Evolutionary conservation across 2,113 vertebrate species (phyloP), one percentile per base, ranked within the genome.

Genomic region (Paradisaea rubra): DNA sequence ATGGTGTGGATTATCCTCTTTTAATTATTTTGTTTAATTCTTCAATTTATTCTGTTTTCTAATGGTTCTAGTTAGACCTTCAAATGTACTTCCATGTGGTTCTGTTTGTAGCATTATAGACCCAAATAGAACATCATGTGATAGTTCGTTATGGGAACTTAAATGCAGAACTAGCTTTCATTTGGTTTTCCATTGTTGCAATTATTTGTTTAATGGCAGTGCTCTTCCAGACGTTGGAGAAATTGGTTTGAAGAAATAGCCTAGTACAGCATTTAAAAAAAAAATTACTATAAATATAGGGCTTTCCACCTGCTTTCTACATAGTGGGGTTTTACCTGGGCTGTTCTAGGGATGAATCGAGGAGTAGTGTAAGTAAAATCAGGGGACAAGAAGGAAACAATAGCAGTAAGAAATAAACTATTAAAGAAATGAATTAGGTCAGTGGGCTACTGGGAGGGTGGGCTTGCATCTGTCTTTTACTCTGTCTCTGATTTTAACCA

Each of bases 201-300:
- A 4, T 84, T 91, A 49, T 42, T 84, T 54, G 15, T 81, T 56
- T 73, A 70, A 39, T 81, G 50, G 33, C 68, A 66, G 28, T 57
- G 8, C 16, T 70, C 6, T n/a, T 78, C 60, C 28, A 24, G 6
- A 8, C 0, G 0, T 8, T 87, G 39, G 63, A 76, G 15, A 83
- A 81, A 70, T 23, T 1, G 1, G 9, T 81, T 78, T 80, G 54
- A 78, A 78, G 59, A 69, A 89, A 53, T 39, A 84, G 4, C 18
- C 33, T 65, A 11, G 20, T 91, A 31, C 17, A 52, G 4, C 17
- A 28, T 63, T 81, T 61, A 8, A 10, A 30, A 82, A 82, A 82
- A 79, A 44, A 54, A 57, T 27, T 24, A 4, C 6, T 44, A 1
- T 60, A 47, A 42, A 44, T 64, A 22, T 10, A 39, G 64, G 70